Base-by-base conservation (phyloP, 2,888 invertebrate genomes). In the Pyralis farinalis region DNA sequence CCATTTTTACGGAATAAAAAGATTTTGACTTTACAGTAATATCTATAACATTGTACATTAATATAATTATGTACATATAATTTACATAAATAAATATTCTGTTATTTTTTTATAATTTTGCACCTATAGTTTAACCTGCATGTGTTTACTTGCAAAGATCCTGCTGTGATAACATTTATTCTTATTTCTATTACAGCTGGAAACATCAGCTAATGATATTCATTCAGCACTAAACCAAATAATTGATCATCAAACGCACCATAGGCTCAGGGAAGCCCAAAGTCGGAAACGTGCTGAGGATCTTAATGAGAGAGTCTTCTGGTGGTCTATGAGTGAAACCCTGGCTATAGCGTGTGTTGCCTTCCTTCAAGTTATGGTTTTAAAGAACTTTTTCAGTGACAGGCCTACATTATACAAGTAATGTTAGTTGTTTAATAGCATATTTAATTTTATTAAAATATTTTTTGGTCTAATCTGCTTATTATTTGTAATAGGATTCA, bases 231-330 rank as follows among this genome's bases (percentile, higher is more conserved):
- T 98, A 35, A 96, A 95, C 62, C 93, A 92, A 50, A 95, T 98
- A 40, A 91, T 97, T 49, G 99, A 99, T 78, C 96, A 96, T 66
- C 99, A 99, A 90, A 99, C 99, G 3, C 98, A 99, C 85, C 98
- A 99, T 84, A 92, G 98, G 44, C 84, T 99, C 46, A 91, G 97
- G 38, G 99, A 99, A 86, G 94, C 98, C 1, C 97, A 98, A 75
- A 95, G 98, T 37, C 93, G 98, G 38, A 98, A 97, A 69, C 91
- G 98, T 44, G 99, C 98, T 0, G 99, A 99, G 84, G 97, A 98
- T 72, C 90, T 99, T 40, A 99, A 98, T 64, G 97, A 98, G 72
- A 91, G 96, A 59, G 98, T 99, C 6, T 91, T 97, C 69, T 93
- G 93, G 91, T 99, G 98, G 98, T 97, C 98, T 0, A 85, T 96